Evolutionary conservation across 2,797 vertebrate species (phyloP), one percentile per base, ranked within the genome.

Genomic region (Enoplosus armatus): DNA sequence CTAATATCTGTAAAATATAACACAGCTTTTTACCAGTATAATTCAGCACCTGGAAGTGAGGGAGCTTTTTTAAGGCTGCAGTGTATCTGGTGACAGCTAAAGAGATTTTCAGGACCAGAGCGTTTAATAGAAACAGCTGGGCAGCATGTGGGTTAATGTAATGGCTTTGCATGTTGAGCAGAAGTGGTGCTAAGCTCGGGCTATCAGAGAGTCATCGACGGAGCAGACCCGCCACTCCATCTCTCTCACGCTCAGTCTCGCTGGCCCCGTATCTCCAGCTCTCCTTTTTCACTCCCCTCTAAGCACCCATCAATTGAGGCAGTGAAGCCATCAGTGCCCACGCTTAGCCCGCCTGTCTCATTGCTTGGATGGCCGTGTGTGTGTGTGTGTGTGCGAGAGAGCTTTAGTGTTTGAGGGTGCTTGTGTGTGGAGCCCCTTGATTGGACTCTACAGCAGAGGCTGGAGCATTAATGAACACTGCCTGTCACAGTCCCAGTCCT

Each of bases 231-330:
- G 27, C 66, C 43, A 41, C 82, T 87, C 80, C 84, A 72, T 91
- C 84, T 80, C 77, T 65, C 86, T 78, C 72, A 9, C 15, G n/a
- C 73, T 85, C 67, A 1, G 75, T 61, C 77, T 84, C 50, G 4
- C 79, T 70, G 75, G 64, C 69, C 78, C 66, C 31, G 35, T 54
- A 85, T 84, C 82, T 86, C 82, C 75, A 27, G 62, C 86, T 77
- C 79, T 79, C 70, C 81, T 80, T 77, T 85, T 85, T 77, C 79
- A 68, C 85, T 87, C 70, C 79, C 85, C 77, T 89, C 80, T 88
- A 89, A 89, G 90, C 87, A 86, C 83, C 88, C 85, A 93, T 94
- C 92, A 93, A 92, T 91, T 79, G 89, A 91, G 83, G 86, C 85
- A 76, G 88, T 85, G 87, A 91, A 89, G 90, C 91, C 90, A 89